Conservation (phyloP, 2,888 invertebrate species). For the Gnatocerus cornutus region DNA sequence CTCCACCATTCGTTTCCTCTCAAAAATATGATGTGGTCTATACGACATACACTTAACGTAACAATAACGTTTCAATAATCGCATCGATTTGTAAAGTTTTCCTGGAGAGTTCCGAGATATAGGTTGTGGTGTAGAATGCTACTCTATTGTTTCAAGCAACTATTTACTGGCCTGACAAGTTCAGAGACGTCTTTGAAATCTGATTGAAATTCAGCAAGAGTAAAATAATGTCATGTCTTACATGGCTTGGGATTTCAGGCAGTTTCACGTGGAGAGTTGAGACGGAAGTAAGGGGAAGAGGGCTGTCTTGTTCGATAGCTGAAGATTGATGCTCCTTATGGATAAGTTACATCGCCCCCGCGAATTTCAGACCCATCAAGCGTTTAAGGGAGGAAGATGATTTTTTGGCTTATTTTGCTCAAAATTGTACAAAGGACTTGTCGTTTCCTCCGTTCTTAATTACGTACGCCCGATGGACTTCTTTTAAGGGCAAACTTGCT, state of each 20-base stretch:
- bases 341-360: slow-evolving; percentile 62
- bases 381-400: slow-evolving; percentile 29
- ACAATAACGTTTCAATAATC: slow-evolving; percentile 19
- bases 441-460: slow-evolving; percentile 39
- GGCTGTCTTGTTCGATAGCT: slow-evolving; percentile 66
- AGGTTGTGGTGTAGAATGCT: slow-evolving; percentile 23
- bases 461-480: slow-evolving; percentile 30
- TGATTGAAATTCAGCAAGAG: slow-evolving; percentile 65
- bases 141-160: slow-evolving; percentile 51
- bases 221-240: slow-evolving; percentile 66
- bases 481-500: slow-evolving; percentile 18
- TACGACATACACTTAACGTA: not conserved
- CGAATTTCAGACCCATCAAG: slow-evolving; percentile 37
- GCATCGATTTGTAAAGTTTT: slow-evolving; percentile 17
- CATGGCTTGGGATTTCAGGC: slow-evolving; percentile 59
- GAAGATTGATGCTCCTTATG: slow-evolving; percentile 67
- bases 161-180: slow-evolving; percentile 62
- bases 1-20: slow-evolving; percentile 25
- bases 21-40: slow-evolving; percentile 17
- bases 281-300: slow-evolving; percentile 47
- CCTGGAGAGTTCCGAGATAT: slow-evolving; percentile 15
- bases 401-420: slow-evolving; percentile 24
- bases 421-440: slow-evolving; percentile 14
- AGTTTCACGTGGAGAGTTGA: slow-evolving; percentile 49
- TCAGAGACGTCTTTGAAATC: slow-evolving; percentile 61